These are phyloP conservation scores for Scolanthus callimorphus DNA, from an alignment of 92 coral and sea anemone species.

Conservation along the genomic window DNA sequence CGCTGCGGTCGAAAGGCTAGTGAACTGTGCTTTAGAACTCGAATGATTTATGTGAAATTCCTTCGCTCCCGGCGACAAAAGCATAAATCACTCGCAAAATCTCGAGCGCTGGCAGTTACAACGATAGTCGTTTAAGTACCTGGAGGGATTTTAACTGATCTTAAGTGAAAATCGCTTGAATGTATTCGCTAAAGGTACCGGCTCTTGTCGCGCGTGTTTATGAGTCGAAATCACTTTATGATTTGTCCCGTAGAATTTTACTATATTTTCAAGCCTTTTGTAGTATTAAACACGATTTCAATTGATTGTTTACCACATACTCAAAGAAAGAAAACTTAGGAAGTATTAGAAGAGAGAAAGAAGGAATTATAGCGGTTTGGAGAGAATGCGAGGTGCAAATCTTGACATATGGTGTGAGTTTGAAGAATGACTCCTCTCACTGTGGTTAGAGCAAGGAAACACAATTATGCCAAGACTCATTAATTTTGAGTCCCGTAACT, in stretches of 20 bases:
- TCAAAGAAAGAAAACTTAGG: slow-evolving; percentile 34
- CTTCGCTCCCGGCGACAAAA: slow-evolving; percentile 33
- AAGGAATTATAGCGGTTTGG: slow-evolving; percentile 41
- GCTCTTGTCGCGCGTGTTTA: not conserved
- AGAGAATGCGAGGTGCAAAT: slow-evolving; percentile 58
- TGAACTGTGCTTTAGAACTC: not conserved
- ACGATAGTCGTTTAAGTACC: slow-evolving; percentile 41
- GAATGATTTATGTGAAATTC: slow-evolving; percentile 79
- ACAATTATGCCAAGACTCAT: slow-evolving; percentile 1
- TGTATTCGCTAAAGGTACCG: not conserved
- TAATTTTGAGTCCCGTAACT: no score
- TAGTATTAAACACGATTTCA: not conserved
- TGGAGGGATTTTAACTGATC: slow-evolving; percentile 28
- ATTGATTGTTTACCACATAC: slow-evolving; percentile 27
- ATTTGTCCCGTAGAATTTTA: no score
- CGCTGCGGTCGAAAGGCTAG: not conserved
- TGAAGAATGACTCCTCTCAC: slow-evolving; percentile 56
- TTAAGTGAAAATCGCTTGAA: not conserved
- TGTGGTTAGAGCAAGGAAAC: slow-evolving; percentile 59
- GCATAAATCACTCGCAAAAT: slow-evolving; percentile 59
- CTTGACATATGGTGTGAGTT: slow-evolving; percentile 68
- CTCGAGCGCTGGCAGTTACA: slow-evolving; percentile 24
- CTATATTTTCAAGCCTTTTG: not conserved
- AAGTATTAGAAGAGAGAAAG: slow-evolving; percentile 61
- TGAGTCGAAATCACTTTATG: not conserved